Conservation (phyloP, 2,797 vertebrate species). For the Buphagus erythrorhynchus region DNA sequence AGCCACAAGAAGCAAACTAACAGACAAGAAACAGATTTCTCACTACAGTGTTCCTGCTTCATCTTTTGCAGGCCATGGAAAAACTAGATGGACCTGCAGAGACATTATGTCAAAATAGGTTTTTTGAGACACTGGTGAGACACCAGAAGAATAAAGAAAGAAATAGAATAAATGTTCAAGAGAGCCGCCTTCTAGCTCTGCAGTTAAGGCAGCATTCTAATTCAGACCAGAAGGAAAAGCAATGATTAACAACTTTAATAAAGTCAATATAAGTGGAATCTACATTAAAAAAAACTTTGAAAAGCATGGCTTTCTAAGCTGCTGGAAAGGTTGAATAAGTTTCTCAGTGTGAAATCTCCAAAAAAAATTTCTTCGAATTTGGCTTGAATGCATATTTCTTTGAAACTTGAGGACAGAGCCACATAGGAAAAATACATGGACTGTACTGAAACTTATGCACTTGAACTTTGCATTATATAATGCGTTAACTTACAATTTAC, state of each 20-base stretch:
- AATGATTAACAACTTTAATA: constrained; percentile 50
- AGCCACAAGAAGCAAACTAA: background rate
- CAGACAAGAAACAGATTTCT: background rate
- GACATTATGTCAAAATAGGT: background rate
- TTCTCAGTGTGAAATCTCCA: constrained; percentile 34
- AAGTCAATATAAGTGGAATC: background rate
- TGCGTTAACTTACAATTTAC: background rate
- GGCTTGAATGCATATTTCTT: background rate
- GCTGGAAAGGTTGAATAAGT: constrained; percentile 49
- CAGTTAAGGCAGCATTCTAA: background rate
- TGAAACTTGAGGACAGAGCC: constrained; percentile 49
- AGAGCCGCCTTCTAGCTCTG: background rate
- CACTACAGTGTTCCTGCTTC: background rate
- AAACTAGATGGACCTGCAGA: background rate
- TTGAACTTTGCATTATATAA: constrained; percentile 40
- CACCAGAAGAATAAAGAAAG: background rate
- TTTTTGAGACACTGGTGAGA: background rate
- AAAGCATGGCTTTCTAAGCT: constrained; percentile 13
- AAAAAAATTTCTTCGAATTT: constrained; percentile 24
- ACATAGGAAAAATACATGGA: constrained; percentile 38
- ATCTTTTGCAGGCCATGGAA: background rate
- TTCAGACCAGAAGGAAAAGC: constrained; percentile 31
- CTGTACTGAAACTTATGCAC: background rate
- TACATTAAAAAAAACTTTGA: background rate
- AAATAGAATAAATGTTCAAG: background rate